phyloP scores from a whole-genome alignment of 2,888 invertebrate genomes.

The Seladonia tumulorum region DNA sequence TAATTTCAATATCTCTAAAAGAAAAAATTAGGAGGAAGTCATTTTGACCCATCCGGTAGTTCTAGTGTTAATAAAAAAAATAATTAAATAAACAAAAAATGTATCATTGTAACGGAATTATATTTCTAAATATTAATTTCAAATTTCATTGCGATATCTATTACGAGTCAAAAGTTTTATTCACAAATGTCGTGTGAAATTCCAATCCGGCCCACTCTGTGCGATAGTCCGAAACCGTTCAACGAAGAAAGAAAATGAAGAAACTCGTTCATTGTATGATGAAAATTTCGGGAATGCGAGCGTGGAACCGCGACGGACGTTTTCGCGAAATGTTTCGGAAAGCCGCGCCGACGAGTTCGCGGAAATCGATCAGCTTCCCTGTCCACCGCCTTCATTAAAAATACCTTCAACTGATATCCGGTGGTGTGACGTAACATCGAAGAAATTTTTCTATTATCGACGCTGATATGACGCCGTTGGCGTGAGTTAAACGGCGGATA shows the following conservation, averaged over 20 bases:
- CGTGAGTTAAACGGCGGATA: conserved; percentile 29
- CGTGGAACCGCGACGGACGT: background rate
- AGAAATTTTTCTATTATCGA: conserved; percentile 57
- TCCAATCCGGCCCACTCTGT: too few relatives aligned
- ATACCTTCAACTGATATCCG: conserved; percentile 44
- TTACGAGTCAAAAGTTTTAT: too few relatives aligned
- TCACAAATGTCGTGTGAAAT: too few relatives aligned
- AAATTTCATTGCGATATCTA: too few relatives aligned
- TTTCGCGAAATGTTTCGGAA: background rate
- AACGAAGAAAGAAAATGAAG: background rate
- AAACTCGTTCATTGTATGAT: background rate
- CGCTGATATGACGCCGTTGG: conserved; percentile 46
- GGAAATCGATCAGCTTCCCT: conserved; percentile 7
- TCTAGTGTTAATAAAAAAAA: too few relatives aligned
- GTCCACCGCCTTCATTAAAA: conserved; percentile 25
- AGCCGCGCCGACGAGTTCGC: background rate
- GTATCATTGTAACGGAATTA: too few relatives aligned
- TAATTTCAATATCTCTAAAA: too few relatives aligned
- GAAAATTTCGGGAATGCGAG: background rate
- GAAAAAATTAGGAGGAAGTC: too few relatives aligned
- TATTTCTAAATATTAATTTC: too few relatives aligned
- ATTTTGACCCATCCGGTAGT: too few relatives aligned
- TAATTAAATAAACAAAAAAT: too few relatives aligned
- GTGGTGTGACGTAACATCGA: conserved; percentile 53
- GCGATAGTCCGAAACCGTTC: background rate